Evolutionary conservation across 2,888 invertebrate genomes (phyloP).

Genomic region (Callosobruchus maculatus): DNA sequence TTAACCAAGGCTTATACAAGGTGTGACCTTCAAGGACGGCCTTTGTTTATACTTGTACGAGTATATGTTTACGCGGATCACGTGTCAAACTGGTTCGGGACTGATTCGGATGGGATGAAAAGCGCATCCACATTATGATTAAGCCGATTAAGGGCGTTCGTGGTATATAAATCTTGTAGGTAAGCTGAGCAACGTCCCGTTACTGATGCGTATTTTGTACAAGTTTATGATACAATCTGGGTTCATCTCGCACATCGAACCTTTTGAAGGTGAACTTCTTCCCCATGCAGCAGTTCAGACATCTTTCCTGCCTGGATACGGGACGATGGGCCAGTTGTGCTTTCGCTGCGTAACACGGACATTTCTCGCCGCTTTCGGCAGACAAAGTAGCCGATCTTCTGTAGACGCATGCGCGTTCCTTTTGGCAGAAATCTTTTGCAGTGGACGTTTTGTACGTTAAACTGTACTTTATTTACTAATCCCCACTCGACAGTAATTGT

Average conservation of each 20-base stretch:
- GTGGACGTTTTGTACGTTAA: neutral
- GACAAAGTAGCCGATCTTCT: neutral
- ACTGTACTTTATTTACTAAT: no score
- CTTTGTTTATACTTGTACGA: no score
- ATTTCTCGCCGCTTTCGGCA: neutral
- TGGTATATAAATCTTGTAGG: no score
- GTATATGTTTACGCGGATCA: no score
- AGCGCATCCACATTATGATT: no score
- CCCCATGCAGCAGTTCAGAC: neutral
- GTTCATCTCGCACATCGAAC: constrained; percentile 7
- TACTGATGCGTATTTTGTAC: neutral
- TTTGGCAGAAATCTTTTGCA: neutral
- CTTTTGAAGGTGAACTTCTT: constrained; percentile 5
- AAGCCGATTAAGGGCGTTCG: no score
- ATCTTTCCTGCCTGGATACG: neutral
- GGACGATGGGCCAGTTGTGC: neutral
- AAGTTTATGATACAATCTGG: constrained; percentile 12
- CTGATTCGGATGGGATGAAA: no score
- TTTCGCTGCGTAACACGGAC: neutral
- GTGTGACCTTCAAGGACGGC: no score
- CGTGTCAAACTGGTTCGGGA: no score
- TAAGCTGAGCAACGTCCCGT: constrained; percentile 6
- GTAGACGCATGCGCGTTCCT: neutral
- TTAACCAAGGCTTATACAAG: no score
- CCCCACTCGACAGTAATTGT: no score